phyloP scores from a whole-genome alignment of 2,113 vertebrate species.

The Misgurnus anguillicaudatus region DNA sequence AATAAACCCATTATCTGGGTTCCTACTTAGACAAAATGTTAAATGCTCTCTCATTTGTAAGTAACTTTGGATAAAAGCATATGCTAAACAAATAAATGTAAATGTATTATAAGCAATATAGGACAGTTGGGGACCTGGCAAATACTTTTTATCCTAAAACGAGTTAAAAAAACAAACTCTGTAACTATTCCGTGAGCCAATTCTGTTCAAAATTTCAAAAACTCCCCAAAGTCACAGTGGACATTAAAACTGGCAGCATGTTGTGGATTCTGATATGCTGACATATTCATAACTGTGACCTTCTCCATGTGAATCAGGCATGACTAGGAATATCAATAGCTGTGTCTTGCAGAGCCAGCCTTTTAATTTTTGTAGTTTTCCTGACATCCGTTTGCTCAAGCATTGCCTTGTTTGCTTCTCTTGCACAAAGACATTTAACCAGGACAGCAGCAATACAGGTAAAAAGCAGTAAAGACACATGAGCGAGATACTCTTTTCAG shows the following conservation, averaged over 20 bases:
- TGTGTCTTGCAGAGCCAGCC: slow-evolving; percentile 15
- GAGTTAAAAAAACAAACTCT: too few relatives aligned
- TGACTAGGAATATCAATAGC: slow-evolving; percentile 57
- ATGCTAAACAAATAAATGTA: too few relatives aligned
- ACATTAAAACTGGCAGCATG: slow-evolving; percentile 48
- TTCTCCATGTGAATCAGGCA: slow-evolving; percentile 51
- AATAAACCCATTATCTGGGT: too few relatives aligned
- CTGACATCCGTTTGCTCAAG: not conserved
- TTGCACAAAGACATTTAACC: slow-evolving; percentile 17
- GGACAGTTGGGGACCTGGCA: slow-evolving; percentile 16
- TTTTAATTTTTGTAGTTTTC: slow-evolving; percentile 25
- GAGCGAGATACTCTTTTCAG: slow-evolving; percentile 36
- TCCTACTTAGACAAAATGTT: too few relatives aligned
- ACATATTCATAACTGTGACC: slow-evolving; percentile 62
- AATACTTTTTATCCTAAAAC: too few relatives aligned
- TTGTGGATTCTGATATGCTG: slow-evolving; percentile 56
- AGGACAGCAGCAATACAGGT: slow-evolving; percentile 52
- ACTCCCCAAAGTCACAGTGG: slow-evolving; percentile 39
- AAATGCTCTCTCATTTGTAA: too few relatives aligned
- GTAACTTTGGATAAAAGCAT: too few relatives aligned
- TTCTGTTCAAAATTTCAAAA: slow-evolving; percentile 54
- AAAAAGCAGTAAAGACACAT: slow-evolving; percentile 53
- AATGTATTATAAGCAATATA: not conserved
- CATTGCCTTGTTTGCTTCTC: not conserved
- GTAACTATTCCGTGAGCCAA: not conserved